These are phyloP conservation scores for Chanos chanos DNA, from an alignment of 2,797 vertebrate species.

Conservation along the genomic window DNA sequence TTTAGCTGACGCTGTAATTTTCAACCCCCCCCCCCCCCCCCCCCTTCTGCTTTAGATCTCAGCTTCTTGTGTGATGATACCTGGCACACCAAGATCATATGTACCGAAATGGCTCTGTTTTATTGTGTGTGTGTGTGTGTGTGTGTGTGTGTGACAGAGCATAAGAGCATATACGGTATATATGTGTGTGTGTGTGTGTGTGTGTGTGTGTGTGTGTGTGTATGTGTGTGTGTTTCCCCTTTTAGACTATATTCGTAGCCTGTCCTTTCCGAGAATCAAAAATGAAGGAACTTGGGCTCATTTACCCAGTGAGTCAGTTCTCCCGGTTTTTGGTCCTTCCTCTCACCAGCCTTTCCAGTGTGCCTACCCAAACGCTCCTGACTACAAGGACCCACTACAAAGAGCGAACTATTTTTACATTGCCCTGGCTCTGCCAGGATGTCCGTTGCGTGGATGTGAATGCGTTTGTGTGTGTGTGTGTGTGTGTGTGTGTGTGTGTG, in stretches of 20 bases:
- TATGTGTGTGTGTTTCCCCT: background rate
- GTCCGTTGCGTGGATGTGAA: background rate
- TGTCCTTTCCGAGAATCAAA: no score
- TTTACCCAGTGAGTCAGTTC: constrained; percentile 29
- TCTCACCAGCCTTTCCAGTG: constrained; percentile 4
- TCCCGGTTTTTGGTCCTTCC: constrained; percentile 5
- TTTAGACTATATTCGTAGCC: background rate
- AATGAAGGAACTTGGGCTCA: background rate
- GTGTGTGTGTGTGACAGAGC: background rate
- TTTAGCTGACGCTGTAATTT: no score
- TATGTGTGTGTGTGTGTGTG: background rate
- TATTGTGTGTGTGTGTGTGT: background rate
- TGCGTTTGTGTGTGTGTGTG: constrained; percentile 3
- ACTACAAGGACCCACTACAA: background rate
- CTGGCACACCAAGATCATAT: no score
- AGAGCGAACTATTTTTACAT: constrained; percentile 4
- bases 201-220: background rate
- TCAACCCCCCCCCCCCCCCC: no score
- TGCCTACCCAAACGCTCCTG: background rate
- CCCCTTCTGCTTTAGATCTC: no score
- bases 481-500: background rate
- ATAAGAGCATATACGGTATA: background rate
- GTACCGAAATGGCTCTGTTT: no score
- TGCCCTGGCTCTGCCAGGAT: background rate
- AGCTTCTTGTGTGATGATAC: no score